These are phyloP conservation scores for Ametastegia equiseti DNA, from an alignment of 2,888 invertebrate genomes.

Conservation along the genomic window DNA sequence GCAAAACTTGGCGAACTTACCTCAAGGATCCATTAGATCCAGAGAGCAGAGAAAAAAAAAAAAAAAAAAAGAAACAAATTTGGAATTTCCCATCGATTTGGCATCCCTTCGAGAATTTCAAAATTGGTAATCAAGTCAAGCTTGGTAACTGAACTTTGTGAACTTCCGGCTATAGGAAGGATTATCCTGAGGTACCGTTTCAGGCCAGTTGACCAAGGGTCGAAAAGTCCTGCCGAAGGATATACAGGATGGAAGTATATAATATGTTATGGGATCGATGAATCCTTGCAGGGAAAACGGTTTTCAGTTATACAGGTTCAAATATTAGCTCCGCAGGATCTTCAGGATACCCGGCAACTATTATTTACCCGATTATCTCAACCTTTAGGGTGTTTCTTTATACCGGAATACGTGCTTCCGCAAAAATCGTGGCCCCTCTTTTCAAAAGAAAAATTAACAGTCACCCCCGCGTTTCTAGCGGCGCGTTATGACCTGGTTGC, in stretches of 20 bases:
- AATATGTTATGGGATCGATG: constrained; percentile 21
- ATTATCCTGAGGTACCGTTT: constrained; percentile 1
- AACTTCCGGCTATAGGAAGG: constrained; percentile 16
- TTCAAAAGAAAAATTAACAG: background rate
- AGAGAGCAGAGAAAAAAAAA: too few relatives aligned
- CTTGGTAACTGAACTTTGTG: background rate
- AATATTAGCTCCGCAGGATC: background rate
- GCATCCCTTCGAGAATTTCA: background rate
- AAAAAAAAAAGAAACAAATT: too few relatives aligned
- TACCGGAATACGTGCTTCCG: background rate
- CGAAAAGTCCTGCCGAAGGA: constrained; percentile 1
- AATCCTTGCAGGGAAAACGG: background rate
- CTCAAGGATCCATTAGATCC: too few relatives aligned
- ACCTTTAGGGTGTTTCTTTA: background rate
- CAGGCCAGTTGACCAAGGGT: constrained; percentile 27
- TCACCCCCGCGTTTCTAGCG: too few relatives aligned
- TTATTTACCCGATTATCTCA: background rate
- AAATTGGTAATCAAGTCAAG: background rate
- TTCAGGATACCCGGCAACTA: background rate
- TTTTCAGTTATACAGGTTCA: background rate
- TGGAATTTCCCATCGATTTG: too few relatives aligned
- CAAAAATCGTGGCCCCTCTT: background rate
- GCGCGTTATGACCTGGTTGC: background rate
- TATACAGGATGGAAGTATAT: background rate
- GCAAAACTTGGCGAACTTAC: too few relatives aligned